Evolutionary conservation across 2,113 vertebrate species (phyloP).

Genomic region (Balaenoptera acutorostrata): DNA sequence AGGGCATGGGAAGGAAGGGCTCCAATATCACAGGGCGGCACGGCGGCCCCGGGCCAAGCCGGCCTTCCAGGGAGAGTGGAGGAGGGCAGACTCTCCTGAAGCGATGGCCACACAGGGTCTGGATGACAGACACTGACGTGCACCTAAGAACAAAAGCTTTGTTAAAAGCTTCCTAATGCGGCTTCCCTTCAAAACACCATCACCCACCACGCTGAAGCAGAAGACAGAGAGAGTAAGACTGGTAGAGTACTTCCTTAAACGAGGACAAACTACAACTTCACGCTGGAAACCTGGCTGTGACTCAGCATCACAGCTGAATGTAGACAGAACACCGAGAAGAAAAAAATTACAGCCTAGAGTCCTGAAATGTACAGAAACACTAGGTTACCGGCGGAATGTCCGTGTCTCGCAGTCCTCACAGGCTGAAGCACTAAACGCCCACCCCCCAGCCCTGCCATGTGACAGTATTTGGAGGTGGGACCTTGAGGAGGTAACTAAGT

Average conservation of each 20-base stretch:
- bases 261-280: neutral
- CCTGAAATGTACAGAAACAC: neutral
- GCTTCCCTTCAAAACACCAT: neutral
- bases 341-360: accelerated
- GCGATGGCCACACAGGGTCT: accelerated
- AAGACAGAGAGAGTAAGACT: accelerated
- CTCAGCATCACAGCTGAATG: neutral
- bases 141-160: accelerated
- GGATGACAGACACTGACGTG: accelerated
- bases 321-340: accelerated
- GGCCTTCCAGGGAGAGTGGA: accelerated
- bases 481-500: neutral
- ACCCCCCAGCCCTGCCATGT: accelerated
- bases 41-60: accelerated
- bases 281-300: accelerated
- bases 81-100: neutral
- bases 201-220: accelerated
- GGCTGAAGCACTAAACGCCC: neutral
- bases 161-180: accelerated
- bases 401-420: accelerated
- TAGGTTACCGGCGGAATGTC: accelerated
- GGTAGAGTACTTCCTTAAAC: accelerated
- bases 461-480: accelerated
- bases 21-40: accelerated
- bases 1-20: neutral